Evolutionary conservation across 2,113 vertebrate species (phyloP).

Genomic region (Cinclus mexicanus): DNA sequence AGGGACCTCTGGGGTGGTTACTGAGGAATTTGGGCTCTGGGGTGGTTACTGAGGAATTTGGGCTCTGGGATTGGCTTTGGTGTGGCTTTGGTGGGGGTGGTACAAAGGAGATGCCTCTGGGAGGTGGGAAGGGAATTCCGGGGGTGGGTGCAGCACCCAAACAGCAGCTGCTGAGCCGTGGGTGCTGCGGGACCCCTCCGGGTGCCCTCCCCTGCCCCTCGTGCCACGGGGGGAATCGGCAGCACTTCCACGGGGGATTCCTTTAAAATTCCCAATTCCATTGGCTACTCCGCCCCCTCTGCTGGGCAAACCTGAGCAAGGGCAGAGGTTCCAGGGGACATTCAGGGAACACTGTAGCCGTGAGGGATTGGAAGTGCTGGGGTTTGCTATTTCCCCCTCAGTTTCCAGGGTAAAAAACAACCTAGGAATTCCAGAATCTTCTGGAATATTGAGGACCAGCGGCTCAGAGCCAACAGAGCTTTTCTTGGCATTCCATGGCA

Average conservation of each 20-base stretch:
- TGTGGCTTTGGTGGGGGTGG: not conserved
- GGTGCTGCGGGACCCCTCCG: not conserved
- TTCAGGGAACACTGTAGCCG: not conserved
- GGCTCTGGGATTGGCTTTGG: not conserved
- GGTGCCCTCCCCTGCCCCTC: not conserved
- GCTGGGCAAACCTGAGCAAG: not conserved
- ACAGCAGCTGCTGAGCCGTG: rapidly evolving
- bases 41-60: too few relatives aligned
- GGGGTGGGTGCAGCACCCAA: not conserved
- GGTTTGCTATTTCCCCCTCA: not conserved
- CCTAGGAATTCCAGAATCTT: not conserved
- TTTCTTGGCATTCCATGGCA: rapidly evolving
- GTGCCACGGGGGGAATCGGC: not conserved
- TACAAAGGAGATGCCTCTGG: not conserved
- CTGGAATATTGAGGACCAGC: rapidly evolving
- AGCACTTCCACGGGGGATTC: not conserved
- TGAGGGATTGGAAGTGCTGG: not conserved
- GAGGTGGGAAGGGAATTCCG: not conserved
- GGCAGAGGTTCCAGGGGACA: rapidly evolving
- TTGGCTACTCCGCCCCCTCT: not conserved
- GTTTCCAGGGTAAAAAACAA: too few relatives aligned
- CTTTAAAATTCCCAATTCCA: not conserved
- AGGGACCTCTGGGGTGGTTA: not conserved
- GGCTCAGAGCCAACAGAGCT: rapidly evolving
- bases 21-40: too few relatives aligned